Evolutionary conservation across 2,888 invertebrate species (phyloP).

Genomic region (Nemapogon koenigi): DNA sequence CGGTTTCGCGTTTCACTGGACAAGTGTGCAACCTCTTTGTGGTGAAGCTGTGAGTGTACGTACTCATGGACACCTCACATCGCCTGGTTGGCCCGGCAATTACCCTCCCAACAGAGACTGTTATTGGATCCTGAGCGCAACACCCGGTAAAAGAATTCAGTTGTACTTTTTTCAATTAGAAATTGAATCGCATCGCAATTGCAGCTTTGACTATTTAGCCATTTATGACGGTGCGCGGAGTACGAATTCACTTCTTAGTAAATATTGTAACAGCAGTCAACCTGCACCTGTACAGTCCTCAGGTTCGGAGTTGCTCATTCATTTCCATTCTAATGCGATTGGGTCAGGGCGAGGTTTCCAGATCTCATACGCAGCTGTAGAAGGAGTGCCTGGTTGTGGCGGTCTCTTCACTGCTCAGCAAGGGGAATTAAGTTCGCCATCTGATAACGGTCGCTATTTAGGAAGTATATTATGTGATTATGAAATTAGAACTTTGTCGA

Average conservation of each 20-base stretch:
- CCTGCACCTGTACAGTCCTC: conserved; percentile 77
- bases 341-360: conserved; percentile 83
- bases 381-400: conserved; percentile 84
- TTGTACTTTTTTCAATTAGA: conserved; percentile 81
- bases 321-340: conserved; percentile 82
- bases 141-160: conserved; percentile 76
- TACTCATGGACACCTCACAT: conserved; percentile 77
- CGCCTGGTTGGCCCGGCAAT: conserved; percentile 87
- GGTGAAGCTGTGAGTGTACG: conserved; percentile 70
- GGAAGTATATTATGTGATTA: conserved; percentile 78
- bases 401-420: conserved; percentile 70
- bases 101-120: conserved; percentile 89
- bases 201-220: conserved; percentile 78
- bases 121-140: conserved; percentile 75
- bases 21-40: conserved; percentile 73
- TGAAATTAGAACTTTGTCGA: conserved; percentile 70
- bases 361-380: conserved; percentile 74
- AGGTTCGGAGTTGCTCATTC: conserved; percentile 67
- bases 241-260: conserved; percentile 61
- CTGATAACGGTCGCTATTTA: conserved; percentile 57
- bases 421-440: conserved; percentile 73
- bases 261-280: conserved; percentile 76
- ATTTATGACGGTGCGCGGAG: conserved; percentile 62
- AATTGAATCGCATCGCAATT: conserved; percentile 76
- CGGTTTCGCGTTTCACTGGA: conserved; percentile 85